phyloP scores from a whole-genome alignment of 2,888 invertebrate species.

The Melanostoma scalare region DNA sequence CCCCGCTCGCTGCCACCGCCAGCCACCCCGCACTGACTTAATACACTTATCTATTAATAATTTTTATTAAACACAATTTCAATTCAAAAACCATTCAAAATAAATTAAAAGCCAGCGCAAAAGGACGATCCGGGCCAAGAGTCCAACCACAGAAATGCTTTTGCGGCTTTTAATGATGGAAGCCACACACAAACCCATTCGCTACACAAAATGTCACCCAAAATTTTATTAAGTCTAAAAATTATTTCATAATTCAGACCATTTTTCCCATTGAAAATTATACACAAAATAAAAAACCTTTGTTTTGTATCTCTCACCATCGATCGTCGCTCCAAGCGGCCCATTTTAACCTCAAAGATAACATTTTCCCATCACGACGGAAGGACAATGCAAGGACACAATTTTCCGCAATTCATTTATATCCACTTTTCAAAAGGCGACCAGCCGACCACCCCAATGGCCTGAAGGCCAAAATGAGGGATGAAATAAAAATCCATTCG shows the following conservation, averaged over 20 bases:
- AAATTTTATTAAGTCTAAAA: conserved; percentile 53
- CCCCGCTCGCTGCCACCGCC: not conserved
- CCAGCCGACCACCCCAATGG: no score
- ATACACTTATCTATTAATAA: conserved; percentile 2
- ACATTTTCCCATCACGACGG: conserved; percentile 12
- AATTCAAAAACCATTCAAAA: conserved; percentile 31
- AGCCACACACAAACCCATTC: not conserved
- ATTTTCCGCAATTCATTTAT: conserved; percentile 49
- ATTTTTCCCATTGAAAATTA: conserved; percentile 39
- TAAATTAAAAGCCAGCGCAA: not conserved
- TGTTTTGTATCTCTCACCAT: conserved; percentile 4
- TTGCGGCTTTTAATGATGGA: conserved; percentile 48
- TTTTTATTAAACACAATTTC: conserved; percentile 27
- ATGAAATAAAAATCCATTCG: conserved; percentile 53
- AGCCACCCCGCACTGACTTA: not conserved
- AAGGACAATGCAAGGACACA: conserved; percentile 20
- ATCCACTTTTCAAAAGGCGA: conserved; percentile 8
- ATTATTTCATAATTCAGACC: conserved; percentile 58
- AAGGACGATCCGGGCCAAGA: conserved; percentile 25
- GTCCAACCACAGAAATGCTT: conserved; percentile 51
- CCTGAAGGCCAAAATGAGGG: not conserved
- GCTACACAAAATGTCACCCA: conserved; percentile 17
- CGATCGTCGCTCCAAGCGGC: conserved; percentile 4
- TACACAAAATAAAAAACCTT: conserved; percentile 11
- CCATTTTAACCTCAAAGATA: conserved; percentile 41